Evolutionary conservation across 2,113 vertebrate genomes (phyloP), one percentile per base, ranked within the genome.

Genomic region (Cyprinodon brontotheroides): DNA sequence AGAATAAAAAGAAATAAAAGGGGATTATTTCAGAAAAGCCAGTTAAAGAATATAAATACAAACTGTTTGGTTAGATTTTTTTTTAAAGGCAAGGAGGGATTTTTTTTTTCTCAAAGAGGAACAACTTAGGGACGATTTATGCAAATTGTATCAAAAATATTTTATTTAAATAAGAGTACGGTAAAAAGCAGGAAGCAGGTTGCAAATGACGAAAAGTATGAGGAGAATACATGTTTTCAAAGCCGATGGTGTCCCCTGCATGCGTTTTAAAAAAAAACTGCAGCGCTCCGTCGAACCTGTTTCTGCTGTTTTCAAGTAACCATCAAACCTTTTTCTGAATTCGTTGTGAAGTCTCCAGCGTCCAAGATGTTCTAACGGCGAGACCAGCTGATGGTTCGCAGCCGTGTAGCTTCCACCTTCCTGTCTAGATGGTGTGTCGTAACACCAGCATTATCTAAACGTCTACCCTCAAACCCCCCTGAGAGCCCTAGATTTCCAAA

Each of bases 401-500:
- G 11, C 53, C 20, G 5, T 61, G 20, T 45, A n/a, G 74, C 63
- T 64, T 40, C 38, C 59, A 14, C 68, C 76, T 74, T 72, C 63
- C 65, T 73, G 70, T 83, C 75, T 77, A 68, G 11, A 61, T 12
- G 11, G 29, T 74, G 50, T 80, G 75, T 83, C 73, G 78, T 80
- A 79, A 78, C 39, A 45, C 61, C 43, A 88, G 53, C 66, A 80
- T 82, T 74, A 72, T 87, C 72, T 77, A 64, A 83, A 76, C 68
- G 41, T 81, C 71, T 67, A 13, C 81, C 78, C 88, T 81, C 80
- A 70, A 57, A 77, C 53, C 11, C 71, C 81, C 78, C 62, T 0
- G 66, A 77, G 86, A 86, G 48, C 69, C 68, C 59, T 77, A 36
- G 67, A 76, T 84, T 82, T 85, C 64, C 76, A 83, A 89, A 91